Conservation (phyloP, 2,888 invertebrate species). For the Diloba caeruleocephala region DNA sequence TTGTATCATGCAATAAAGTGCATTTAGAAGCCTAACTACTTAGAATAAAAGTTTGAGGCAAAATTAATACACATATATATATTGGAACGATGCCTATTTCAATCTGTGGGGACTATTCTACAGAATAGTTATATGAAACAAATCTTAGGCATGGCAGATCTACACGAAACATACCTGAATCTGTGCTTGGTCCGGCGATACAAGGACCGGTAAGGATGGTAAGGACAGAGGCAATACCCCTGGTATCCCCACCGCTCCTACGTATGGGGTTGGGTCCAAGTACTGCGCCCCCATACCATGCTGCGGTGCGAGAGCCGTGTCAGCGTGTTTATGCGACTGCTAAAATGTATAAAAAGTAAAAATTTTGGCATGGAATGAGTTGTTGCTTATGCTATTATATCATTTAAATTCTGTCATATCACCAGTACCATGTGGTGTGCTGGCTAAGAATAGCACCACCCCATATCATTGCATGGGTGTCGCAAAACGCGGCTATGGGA, state of each 20-base stretch:
- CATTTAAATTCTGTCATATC: no score
- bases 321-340: slow-evolving; percentile 44
- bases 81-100: slow-evolving; percentile 28
- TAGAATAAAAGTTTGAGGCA: slow-evolving; percentile 28
- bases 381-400: no score
- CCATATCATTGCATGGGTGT: no score
- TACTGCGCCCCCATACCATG: slow-evolving; percentile 78
- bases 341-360: no score
- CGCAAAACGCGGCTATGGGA: no score
- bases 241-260: slow-evolving; percentile 64
- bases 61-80: slow-evolving; percentile 26
- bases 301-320: slow-evolving; percentile 71
- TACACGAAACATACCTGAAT: slow-evolving; percentile 67
- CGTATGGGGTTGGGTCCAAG: slow-evolving; percentile 75
- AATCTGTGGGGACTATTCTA: slow-evolving; percentile 8
- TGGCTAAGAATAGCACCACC: no score
- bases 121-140: slow-evolving; percentile 4
- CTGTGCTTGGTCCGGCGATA: slow-evolving; percentile 74
- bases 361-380: no score
- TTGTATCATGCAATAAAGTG: slow-evolving; percentile 65
- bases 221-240: slow-evolving; percentile 65
- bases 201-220: slow-evolving; percentile 70
- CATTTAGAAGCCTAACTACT: slow-evolving; percentile 33
- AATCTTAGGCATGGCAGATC: not conserved
- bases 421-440: no score